These are phyloP conservation scores for Coranthus polyacanthus DNA, from an alignment of 2,797 vertebrate genomes.

Conservation along the genomic window DNA sequence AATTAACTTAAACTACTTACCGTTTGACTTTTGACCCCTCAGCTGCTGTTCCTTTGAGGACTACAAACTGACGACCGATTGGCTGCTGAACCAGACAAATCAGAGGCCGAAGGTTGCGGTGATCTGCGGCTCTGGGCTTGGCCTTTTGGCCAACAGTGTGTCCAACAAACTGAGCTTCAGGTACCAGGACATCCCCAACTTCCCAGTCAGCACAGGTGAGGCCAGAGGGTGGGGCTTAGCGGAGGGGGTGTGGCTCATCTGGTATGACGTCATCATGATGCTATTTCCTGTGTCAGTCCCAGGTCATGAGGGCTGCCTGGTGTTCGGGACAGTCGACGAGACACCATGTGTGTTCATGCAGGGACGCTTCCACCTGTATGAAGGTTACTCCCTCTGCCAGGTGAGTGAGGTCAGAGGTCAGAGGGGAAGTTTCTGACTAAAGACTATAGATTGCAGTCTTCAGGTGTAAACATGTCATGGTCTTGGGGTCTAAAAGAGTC, in stretches of 20 bases:
- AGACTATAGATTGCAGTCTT: too few relatives aligned
- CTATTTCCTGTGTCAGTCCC: slow-evolving; percentile 54
- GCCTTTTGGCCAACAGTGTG: slow-evolving; percentile 72
- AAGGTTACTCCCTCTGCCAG: slow-evolving; percentile 83
- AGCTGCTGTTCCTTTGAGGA: slow-evolving; percentile 83
- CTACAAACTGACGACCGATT: slow-evolving; percentile 79
- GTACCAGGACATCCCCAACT: slow-evolving; percentile 83
- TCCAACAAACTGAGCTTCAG: slow-evolving; percentile 73
- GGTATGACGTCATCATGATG: neutral
- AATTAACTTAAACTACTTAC: neutral
- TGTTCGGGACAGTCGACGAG: slow-evolving; percentile 79
- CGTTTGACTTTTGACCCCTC: neutral
- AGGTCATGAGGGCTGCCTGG: slow-evolving; percentile 82
- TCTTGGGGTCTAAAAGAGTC: too few relatives aligned
- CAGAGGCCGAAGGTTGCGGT: slow-evolving; percentile 78
- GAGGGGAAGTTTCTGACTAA: too few relatives aligned
- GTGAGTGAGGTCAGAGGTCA: slow-evolving; percentile 52
- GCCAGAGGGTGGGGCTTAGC: neutral
- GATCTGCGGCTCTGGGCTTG: slow-evolving; percentile 80
- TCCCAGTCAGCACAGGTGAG: slow-evolving; percentile 82
- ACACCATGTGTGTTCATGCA: slow-evolving; percentile 85
- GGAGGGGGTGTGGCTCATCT: neutral
- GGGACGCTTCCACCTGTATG: slow-evolving; percentile 83
- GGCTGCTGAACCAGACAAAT: slow-evolving; percentile 79
- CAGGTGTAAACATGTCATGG: too few relatives aligned